phyloP scores from a whole-genome alignment of 2,113 vertebrate genomes.

The Mirza zaza region DNA sequence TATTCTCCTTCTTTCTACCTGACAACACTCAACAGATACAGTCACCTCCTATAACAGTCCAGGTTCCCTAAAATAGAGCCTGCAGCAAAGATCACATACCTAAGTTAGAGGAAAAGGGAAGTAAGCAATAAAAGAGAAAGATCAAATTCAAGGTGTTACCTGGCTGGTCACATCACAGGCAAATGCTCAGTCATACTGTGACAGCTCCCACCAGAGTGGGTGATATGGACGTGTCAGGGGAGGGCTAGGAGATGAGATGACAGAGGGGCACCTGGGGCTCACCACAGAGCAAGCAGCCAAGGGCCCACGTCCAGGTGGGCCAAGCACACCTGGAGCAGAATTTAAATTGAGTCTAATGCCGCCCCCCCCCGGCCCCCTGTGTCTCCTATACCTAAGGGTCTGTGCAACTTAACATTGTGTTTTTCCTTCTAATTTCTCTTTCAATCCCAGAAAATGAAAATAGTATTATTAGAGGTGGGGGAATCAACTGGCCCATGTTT shows the following conservation, averaged over 20 bases:
- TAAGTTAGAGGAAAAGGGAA: background rate
- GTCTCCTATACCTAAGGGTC: background rate
- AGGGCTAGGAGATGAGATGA: background rate
- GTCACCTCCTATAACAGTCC: background rate
- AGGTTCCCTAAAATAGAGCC: background rate
- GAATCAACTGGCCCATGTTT: background rate
- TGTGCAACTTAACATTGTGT: background rate
- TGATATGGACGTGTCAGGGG: fast-evolving
- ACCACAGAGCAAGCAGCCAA: background rate
- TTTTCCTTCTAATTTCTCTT: background rate
- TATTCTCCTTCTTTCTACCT: background rate
- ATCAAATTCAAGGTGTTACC: background rate
- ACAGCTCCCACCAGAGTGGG: background rate
- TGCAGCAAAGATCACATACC: background rate
- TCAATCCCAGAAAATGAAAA: slow-evolving; percentile 31
- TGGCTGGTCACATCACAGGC: background rate
- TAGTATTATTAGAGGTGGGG: background rate
- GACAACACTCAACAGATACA: background rate
- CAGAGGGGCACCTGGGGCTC: background rate
- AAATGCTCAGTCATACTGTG: background rate
- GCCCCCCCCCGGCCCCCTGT: background rate
- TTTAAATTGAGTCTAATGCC: background rate
- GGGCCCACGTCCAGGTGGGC: background rate
- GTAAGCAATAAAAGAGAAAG: background rate
- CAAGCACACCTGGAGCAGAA: background rate